These are phyloP conservation scores for Dynastes grantii DNA, from an alignment of 2,888 invertebrate genomes.

Conservation along the genomic window DNA sequence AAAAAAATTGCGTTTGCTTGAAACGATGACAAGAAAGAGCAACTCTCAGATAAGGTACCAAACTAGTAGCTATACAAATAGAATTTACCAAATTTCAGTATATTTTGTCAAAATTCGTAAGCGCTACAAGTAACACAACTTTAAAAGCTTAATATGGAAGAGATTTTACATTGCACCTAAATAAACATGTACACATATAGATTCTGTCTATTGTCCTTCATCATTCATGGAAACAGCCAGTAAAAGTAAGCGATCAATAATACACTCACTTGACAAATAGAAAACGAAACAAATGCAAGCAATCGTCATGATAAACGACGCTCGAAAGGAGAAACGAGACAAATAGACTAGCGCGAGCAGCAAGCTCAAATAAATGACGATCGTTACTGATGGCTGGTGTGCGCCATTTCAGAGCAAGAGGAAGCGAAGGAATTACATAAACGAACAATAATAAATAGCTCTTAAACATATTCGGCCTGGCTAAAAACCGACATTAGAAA, in stretches of 20 bases:
- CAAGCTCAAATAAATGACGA: slow-evolving; percentile 38
- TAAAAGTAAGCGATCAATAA: neutral
- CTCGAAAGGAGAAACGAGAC: slow-evolving; percentile 10
- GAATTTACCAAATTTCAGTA: too few relatives aligned
- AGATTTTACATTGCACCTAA: too few relatives aligned
- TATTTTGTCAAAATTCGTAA: too few relatives aligned
- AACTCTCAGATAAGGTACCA: too few relatives aligned
- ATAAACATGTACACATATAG: too few relatives aligned
- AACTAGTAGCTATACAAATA: too few relatives aligned
- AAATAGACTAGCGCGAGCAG: neutral
- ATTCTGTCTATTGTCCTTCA: too few relatives aligned
- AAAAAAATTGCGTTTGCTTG: too few relatives aligned
- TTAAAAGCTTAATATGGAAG: too few relatives aligned
- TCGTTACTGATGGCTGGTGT: slow-evolving; percentile 23
- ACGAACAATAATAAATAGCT: slow-evolving; percentile 52
- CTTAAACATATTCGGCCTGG: slow-evolving; percentile 32
- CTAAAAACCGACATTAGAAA: slow-evolving; percentile 42
- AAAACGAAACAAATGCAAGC: neutral
- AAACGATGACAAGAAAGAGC: too few relatives aligned
- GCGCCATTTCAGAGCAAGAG: slow-evolving; percentile 37
- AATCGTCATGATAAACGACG: slow-evolving; percentile 7
- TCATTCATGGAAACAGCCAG: neutral
- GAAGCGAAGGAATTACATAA: slow-evolving; percentile 44
- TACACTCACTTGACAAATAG: slow-evolving; percentile 3
- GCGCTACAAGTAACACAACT: too few relatives aligned